phyloP scores from a whole-genome alignment of 2,888 invertebrate genomes.

The Tetragnatha montana region DNA sequence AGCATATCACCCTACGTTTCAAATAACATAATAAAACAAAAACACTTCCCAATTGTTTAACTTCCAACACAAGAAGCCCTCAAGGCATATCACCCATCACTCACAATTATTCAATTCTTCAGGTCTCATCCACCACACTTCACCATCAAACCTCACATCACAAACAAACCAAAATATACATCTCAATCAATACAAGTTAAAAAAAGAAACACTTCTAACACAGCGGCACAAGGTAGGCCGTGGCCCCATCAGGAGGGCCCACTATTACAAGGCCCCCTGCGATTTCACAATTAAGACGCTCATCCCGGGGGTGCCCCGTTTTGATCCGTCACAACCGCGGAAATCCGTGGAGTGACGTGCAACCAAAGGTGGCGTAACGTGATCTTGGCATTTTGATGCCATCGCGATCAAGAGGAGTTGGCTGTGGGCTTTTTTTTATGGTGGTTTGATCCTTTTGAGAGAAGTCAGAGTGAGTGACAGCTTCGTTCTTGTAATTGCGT shows the following conservation, averaged over 20 bases:
- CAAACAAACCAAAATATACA: not conserved
- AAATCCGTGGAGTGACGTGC: constrained; percentile 36
- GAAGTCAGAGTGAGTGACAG: constrained; percentile 1
- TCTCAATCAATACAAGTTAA: not conserved
- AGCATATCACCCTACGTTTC: too few species aligned
- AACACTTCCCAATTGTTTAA: too few species aligned
- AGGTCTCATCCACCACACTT: not conserved
- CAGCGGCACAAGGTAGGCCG: not conserved
- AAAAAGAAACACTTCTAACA: not conserved
- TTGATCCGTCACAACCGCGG: constrained; percentile 44
- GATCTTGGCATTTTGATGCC: constrained; percentile 27
- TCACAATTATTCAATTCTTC: not conserved
- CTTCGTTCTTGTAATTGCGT: constrained; percentile 14
- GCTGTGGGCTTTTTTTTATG: not conserved
- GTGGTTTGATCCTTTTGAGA: not conserved
- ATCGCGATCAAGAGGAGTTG: constrained; percentile 3
- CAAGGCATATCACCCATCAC: too few species aligned
- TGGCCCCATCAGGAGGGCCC: constrained; percentile 7
- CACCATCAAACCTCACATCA: not conserved
- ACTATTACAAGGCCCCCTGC: constrained; percentile 55
- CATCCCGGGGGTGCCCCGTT: constrained; percentile 32
- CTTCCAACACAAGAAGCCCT: too few species aligned
- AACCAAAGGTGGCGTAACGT: constrained; percentile 12
- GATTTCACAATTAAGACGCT: constrained; percentile 57
- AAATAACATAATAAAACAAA: too few species aligned